Base-by-base conservation (phyloP, 2,888 invertebrate genomes). In the Resseliella maxima region DNA sequence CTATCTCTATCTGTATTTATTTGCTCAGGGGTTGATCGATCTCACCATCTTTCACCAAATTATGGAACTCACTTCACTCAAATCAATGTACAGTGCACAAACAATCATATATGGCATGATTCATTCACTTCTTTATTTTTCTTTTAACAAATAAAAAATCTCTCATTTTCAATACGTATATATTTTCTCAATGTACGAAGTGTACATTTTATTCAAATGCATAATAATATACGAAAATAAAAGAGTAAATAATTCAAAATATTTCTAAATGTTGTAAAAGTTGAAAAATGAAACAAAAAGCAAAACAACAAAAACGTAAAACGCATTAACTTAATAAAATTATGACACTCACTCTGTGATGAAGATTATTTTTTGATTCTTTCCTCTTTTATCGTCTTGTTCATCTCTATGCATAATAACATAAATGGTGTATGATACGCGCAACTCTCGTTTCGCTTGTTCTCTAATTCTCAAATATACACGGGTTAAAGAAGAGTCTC, bases 321-420 rank as follows among this genome's bases (percentile, higher is more conserved):
- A 72, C 72, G 35, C 72, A 72, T 72, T 72, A 72, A 72, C 31
- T 72, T 35, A 72, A 72, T 72, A 72, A 72, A 72, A 72, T 72
- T 72, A 72, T 72, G 72, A 72, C 72, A 72, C 72, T 72, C 72
- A 72, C 72, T 50, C 46, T 50, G 72, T 31, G 72, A 72, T 31
- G 35, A 72, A 72, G 72, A 72, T 72, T 72, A 72, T 72, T 72
- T 72, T 72, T 12, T 72, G 72, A 72, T 72, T 72, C 72, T 72
- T 72, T 35, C 72, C 31, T 72, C 72, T 3, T 72, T 72, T 72
- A 72, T 72, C 72, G 72, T 31, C 31, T 72, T 72, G 31, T 72
- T 72, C 72, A 72, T 72, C 72, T 72, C 24, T 59, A 59, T 59
- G 59, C 59, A 59, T 24, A 59, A 24, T 59, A 59, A 59, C n/a